A percentile compares a stretch with the other conserved stretches of the same genome.
These are phyloP conservation scores for Drosophila lacteicornis DNA, from an alignment of 1,140 invertebrate genomes.

Conservation along the genomic window DNA sequence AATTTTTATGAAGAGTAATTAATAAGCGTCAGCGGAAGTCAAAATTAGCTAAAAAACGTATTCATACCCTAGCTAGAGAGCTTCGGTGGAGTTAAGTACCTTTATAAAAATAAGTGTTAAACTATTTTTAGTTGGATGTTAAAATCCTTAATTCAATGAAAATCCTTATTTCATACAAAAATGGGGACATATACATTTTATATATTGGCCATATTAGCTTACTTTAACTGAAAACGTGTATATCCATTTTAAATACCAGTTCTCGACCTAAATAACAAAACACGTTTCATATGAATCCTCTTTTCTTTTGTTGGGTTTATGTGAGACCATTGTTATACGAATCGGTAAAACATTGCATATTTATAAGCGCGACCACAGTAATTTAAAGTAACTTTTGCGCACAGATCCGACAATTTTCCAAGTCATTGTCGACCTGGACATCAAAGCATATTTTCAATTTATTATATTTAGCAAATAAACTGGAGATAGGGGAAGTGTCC, in stretches of 20 bases:
- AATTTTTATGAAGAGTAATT: constrained; percentile 45
- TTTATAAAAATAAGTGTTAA: neutral
- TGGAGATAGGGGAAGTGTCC: constrained; percentile 21
- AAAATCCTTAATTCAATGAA: no score
- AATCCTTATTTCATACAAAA: no score
- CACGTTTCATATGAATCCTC: neutral
- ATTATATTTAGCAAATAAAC: constrained; percentile 46
- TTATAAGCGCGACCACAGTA: constrained; percentile 59
- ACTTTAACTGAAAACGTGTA: no score
- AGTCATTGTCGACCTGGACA: constrained; percentile 57
- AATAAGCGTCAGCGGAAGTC: constrained; percentile 26
- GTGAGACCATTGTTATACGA: neutral
- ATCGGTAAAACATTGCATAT: constrained; percentile 64
- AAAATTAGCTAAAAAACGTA: constrained; percentile 30
- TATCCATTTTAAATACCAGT: neutral
- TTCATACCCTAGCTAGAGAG: constrained; percentile 9
- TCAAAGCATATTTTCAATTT: constrained; percentile 49
- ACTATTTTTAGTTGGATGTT: no score
- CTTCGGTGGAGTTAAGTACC: neutral
- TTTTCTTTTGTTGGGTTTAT: neutral
- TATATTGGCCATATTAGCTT: no score
- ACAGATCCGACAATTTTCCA: constrained; percentile 39
- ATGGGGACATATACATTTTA: no score
- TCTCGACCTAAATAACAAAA: neutral
- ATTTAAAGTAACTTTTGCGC: constrained; percentile 56